phyloP scores from a whole-genome alignment of 2,113 vertebrate species.

The Microcebus jonahi region DNA sequence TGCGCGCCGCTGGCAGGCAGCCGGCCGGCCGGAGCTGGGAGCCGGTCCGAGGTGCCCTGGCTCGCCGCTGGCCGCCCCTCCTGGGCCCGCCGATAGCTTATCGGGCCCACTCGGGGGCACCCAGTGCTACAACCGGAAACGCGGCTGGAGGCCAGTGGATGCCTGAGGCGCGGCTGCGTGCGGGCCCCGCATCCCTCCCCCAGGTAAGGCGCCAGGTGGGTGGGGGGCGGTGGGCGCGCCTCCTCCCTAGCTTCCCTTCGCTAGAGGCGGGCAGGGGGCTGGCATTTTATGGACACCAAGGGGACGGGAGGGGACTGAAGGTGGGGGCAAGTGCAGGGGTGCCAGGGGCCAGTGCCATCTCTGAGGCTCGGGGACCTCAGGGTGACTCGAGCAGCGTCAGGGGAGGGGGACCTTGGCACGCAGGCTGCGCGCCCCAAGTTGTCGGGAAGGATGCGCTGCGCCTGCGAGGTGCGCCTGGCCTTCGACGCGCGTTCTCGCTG shows the following conservation, averaged over 20 bases:
- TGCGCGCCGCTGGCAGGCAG: slow-evolving; percentile 77
- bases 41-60: slow-evolving; percentile 74
- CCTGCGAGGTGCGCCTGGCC: background rate
- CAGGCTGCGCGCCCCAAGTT: background rate
- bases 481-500: background rate
- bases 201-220: slow-evolving; percentile 64
- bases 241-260: fast-evolving
- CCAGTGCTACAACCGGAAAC: slow-evolving; percentile 87
- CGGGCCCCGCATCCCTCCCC: background rate
- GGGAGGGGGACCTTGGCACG: background rate
- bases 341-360: background rate
- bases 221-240: fast-evolving
- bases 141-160: slow-evolving; percentile 74
- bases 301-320: background rate
- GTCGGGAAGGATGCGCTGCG: too few relatives aligned
- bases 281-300: background rate
- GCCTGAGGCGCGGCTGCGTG: background rate
- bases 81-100: slow-evolving; percentile 87
- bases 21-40: slow-evolving; percentile 70
- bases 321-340: background rate
- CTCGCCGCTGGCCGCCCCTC: slow-evolving; percentile 75
- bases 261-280: background rate
- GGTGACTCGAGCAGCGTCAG: fast-evolving
- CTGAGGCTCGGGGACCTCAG: background rate
- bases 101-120: slow-evolving; percentile 82